Conservation (phyloP, 2,888 invertebrate genomes). For the Nebria brevicollis region DNA sequence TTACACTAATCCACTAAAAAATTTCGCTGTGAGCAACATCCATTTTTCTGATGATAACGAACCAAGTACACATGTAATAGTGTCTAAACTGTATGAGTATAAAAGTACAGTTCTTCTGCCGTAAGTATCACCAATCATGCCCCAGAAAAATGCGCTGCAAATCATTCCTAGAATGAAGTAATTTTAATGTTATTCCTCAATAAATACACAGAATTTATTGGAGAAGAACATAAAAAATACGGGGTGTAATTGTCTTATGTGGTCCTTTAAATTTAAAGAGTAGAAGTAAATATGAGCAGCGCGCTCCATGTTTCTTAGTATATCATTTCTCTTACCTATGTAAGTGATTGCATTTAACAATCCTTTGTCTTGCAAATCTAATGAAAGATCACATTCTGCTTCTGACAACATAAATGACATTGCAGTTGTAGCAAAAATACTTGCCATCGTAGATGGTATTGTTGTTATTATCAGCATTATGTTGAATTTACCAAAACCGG, state of each 20-base stretch:
- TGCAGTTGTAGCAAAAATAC: slow-evolving; percentile 73
- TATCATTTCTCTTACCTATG: slow-evolving; percentile 64
- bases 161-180: slow-evolving; percentile 68
- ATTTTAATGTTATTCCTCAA: no score
- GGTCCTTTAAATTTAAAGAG: no score
- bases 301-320: no score
- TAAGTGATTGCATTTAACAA: slow-evolving; percentile 73
- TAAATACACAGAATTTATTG: no score
- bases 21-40: slow-evolving; percentile 71
- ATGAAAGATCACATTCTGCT: slow-evolving; percentile 73
- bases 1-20: slow-evolving; percentile 75
- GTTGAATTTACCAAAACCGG: slow-evolving; percentile 75
- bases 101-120: slow-evolving; percentile 72
- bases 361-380: slow-evolving; percentile 73
- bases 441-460: slow-evolving; percentile 70
- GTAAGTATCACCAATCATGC: slow-evolving; percentile 74
- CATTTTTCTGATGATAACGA: slow-evolving; percentile 71
- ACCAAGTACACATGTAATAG: slow-evolving; percentile 68
- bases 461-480: slow-evolving; percentile 67
- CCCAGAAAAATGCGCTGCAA: slow-evolving; percentile 75
- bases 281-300: no score
- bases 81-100: slow-evolving; percentile 70
- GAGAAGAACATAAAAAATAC: no score
- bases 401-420: slow-evolving; percentile 74
- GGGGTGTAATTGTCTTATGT: no score